phyloP scores from a whole-genome alignment of 2,888 invertebrate species.

The Tholera decimalis region DNA sequence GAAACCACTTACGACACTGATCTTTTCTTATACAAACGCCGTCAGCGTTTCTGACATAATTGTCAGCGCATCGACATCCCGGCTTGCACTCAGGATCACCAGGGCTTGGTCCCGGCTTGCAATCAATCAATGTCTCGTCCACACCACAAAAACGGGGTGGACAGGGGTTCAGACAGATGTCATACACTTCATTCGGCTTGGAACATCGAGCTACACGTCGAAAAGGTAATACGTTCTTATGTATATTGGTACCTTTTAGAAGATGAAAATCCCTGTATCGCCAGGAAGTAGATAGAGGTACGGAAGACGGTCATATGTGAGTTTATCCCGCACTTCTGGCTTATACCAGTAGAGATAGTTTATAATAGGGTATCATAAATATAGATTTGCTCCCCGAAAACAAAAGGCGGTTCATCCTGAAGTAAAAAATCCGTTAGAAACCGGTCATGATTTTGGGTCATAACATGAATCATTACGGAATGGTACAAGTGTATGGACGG shows the following conservation, averaged over 20 bases:
- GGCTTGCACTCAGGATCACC: constrained; percentile 68
- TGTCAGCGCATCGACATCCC: constrained; percentile 72
- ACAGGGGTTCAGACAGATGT: constrained; percentile 62
- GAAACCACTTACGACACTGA: constrained; percentile 62
- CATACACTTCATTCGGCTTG: constrained; percentile 64
- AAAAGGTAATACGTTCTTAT: background rate
- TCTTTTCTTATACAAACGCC: constrained; percentile 64
- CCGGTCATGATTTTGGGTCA: background rate
- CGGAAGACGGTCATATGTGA: background rate
- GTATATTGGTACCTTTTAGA: background rate
- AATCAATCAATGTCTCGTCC: constrained; percentile 60
- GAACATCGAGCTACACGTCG: constrained; percentile 53
- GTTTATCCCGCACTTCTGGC: background rate
- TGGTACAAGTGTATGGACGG: too few relatives aligned
- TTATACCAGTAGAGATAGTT: background rate
- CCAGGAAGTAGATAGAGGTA: background rate
- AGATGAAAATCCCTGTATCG: background rate
- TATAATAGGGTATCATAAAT: too few relatives aligned
- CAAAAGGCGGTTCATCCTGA: too few relatives aligned
- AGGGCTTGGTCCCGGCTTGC: constrained; percentile 62
- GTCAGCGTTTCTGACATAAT: constrained; percentile 54
- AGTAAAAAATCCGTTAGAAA: background rate
- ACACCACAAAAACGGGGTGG: constrained; percentile 68
- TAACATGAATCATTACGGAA: too few relatives aligned
- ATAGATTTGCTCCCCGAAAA: too few relatives aligned